These are phyloP conservation scores for Hemiscyllium ocellatum DNA, from an alignment of 2,113 vertebrate genomes.

Conservation along the genomic window DNA sequence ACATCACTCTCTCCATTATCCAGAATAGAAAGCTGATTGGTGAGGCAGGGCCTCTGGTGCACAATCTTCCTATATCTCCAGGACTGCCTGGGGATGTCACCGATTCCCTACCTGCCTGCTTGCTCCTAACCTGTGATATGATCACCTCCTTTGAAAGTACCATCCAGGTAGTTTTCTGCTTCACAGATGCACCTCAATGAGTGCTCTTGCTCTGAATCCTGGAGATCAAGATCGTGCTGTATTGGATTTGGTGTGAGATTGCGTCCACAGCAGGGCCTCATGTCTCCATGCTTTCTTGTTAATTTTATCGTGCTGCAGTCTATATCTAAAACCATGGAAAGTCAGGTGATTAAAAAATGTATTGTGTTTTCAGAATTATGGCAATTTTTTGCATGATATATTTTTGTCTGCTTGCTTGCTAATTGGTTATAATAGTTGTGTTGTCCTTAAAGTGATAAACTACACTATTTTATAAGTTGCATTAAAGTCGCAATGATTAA, in stretches of 20 bases:
- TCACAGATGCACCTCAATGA: too few relatives aligned
- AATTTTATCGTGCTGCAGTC: neutral
- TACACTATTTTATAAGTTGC: neutral
- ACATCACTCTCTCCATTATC: too few relatives aligned
- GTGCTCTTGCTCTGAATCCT: too few relatives aligned
- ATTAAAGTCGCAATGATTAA: neutral
- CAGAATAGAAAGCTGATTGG: too few relatives aligned
- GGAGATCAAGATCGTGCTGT: too few relatives aligned
- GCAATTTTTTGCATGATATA: neutral
- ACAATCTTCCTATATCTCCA: too few relatives aligned
- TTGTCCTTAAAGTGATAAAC: neutral
- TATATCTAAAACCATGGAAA: neutral
- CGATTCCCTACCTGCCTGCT: too few relatives aligned
- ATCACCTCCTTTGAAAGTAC: too few relatives aligned
- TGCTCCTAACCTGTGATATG: too few relatives aligned
- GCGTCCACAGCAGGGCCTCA: neutral
- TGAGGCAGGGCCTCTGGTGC: too few relatives aligned
- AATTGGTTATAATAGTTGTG: neutral
- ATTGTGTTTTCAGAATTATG: neutral
- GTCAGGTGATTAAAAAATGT: neutral
- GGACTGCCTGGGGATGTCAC: too few relatives aligned
- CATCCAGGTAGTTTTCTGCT: too few relatives aligned
- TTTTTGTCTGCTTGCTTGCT: neutral
- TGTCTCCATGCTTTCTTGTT: neutral
- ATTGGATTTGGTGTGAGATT: neutral